phyloP scores from a whole-genome alignment of 2,113 vertebrate species.

The Corythaixoides concolor region DNA sequence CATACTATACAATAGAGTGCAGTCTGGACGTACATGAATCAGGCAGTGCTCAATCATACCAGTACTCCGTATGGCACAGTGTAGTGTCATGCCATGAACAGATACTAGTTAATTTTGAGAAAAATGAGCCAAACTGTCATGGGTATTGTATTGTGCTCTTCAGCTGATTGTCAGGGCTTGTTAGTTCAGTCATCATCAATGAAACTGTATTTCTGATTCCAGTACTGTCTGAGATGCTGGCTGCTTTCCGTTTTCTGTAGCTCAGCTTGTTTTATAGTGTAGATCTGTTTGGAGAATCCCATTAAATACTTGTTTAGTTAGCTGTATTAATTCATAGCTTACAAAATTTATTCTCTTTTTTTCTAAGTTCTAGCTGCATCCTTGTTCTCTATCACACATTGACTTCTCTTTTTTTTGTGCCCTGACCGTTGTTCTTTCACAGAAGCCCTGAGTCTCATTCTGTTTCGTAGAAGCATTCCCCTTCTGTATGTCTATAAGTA shows the following conservation, averaged over 20 bases:
- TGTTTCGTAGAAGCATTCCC: background rate
- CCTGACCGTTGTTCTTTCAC: background rate
- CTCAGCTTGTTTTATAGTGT: background rate
- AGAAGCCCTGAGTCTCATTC: background rate
- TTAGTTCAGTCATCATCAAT: background rate
- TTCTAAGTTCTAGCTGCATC: background rate
- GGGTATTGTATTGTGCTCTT: background rate
- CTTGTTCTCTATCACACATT: background rate
- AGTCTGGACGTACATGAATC: background rate
- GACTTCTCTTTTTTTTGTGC: background rate
- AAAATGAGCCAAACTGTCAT: background rate
- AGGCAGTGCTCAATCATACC: background rate
- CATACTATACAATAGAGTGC: background rate
- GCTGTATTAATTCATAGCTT: background rate
- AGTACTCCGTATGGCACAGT: background rate
- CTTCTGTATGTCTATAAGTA: background rate
- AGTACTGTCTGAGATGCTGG: background rate
- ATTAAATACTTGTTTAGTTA: background rate
- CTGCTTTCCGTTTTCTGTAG: background rate
- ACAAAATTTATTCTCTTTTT: background rate
- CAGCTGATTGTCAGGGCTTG: background rate
- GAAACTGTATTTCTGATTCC: background rate
- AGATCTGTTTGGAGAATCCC: background rate
- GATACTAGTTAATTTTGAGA: background rate
- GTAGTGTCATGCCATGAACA: background rate